A percentile compares a stretch with the other conserved stretches of the same genome.
These are phyloP conservation scores for Caenorhabditis virilis DNA, from an alignment of 2,888 invertebrate genomes.

Conservation along the genomic window DNA sequence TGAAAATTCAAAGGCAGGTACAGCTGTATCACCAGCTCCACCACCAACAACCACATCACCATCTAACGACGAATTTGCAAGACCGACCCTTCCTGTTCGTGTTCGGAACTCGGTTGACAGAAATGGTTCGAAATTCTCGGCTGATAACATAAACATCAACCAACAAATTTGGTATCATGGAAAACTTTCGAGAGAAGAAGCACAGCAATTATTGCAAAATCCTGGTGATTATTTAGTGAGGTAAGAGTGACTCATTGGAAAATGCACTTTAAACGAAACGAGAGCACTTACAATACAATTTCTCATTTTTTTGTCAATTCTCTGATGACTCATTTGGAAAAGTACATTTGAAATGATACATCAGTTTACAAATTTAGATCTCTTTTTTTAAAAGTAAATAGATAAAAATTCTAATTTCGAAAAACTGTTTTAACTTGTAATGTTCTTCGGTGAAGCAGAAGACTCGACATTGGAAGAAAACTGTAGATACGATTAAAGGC, in stretches of 20 bases:
- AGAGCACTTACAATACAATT: not conserved
- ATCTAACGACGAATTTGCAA: conserved; percentile 8
- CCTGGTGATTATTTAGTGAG: conserved; percentile 31
- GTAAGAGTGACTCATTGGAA: conserved; percentile 1
- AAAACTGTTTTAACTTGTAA: too few relatives aligned
- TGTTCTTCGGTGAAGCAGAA: too few relatives aligned
- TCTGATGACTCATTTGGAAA: too few relatives aligned
- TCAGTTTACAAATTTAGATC: too few relatives aligned
- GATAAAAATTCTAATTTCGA: too few relatives aligned
- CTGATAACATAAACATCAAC: conserved; percentile 1
- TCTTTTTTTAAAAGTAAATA: too few relatives aligned
- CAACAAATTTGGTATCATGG: conserved; percentile 24
- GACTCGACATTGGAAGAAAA: too few relatives aligned
- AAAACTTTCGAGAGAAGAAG: conserved; percentile 17
- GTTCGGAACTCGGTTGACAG: too few relatives aligned
- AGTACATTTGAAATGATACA: too few relatives aligned
- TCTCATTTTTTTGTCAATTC: not conserved
- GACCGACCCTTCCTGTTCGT: not conserved
- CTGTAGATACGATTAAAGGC: too few relatives aligned
- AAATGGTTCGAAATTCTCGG: not conserved
- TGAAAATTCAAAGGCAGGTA: not conserved
- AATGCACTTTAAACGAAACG: not conserved
- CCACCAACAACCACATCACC: not conserved
- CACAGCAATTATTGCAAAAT: conserved; percentile 6
- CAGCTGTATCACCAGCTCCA: not conserved